A percentile compares a stretch with the other conserved stretches of the same genome.
These are phyloP conservation scores for Centropyge bicolor DNA, from an alignment of 2,797 vertebrate species.

Conservation along the genomic window DNA sequence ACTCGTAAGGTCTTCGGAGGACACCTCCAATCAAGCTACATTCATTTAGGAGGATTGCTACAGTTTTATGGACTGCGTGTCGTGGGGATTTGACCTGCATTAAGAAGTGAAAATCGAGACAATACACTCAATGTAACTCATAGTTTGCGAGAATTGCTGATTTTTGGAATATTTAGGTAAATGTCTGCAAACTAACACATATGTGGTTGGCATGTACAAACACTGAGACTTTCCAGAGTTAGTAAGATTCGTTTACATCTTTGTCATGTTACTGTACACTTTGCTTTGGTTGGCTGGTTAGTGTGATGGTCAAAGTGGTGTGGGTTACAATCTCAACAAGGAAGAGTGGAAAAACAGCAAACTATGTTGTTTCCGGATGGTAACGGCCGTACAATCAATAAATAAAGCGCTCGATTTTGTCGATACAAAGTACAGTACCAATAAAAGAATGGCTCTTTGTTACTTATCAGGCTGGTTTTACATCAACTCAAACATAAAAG, in stretches of 20 bases:
- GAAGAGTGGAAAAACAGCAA: not conserved
- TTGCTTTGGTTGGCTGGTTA: slow-evolving; percentile 74
- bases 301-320: slow-evolving; percentile 44
- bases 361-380: slow-evolving; percentile 16
- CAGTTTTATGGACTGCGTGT: slow-evolving; percentile 36
- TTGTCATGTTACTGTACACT: slow-evolving; percentile 55
- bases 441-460: slow-evolving; percentile 68
- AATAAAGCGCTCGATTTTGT: slow-evolving; percentile 39
- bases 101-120: slow-evolving; percentile 21
- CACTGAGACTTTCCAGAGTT: slow-evolving; percentile 52
- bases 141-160: slow-evolving; percentile 15
- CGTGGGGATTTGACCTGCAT: slow-evolving; percentile 47
- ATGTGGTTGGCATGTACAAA: slow-evolving; percentile 43
- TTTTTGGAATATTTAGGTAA: slow-evolving; percentile 4
- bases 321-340: slow-evolving; percentile 17
- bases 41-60: slow-evolving; percentile 57
- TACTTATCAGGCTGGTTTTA: slow-evolving; percentile 75
- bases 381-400: slow-evolving; percentile 24
- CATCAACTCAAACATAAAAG: slow-evolving; percentile 47
- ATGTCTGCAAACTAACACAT: slow-evolving; percentile 30
- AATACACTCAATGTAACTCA: slow-evolving; percentile 3
- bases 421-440: slow-evolving; percentile 62
- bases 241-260: slow-evolving; percentile 44
- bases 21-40: slow-evolving; percentile 58
- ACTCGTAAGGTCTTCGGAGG: slow-evolving; percentile 46